Conservation (phyloP, 2,113 vertebrate species). For the Otus sunia region DNA sequence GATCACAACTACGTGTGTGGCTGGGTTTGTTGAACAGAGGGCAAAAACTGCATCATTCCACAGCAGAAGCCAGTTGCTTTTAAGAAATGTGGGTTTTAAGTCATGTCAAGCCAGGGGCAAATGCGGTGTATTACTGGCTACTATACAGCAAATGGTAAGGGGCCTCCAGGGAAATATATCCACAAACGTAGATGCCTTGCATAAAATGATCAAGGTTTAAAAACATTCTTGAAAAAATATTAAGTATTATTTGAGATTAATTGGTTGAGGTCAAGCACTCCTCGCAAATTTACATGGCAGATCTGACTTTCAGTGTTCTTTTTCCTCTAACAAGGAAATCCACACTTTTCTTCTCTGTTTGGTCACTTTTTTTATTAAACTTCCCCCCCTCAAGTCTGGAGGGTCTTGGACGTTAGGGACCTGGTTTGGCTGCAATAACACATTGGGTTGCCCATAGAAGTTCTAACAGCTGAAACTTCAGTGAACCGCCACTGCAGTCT, state of each 20-base stretch:
- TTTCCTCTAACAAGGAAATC: neutral
- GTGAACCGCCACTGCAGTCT: neutral
- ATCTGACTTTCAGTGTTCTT: neutral
- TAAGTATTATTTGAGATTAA: neutral
- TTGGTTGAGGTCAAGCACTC: neutral
- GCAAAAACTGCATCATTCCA: conserved; percentile 56
- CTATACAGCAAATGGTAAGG: conserved; percentile 1
- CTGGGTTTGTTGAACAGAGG: conserved; percentile 36
- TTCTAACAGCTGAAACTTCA: neutral
- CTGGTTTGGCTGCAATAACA: neutral
- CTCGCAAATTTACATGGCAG: neutral
- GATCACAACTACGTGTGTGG: conserved; percentile 59
- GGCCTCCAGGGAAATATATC: neutral
- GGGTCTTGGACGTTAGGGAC: neutral
- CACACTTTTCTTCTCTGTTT: neutral
- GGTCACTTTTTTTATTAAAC: neutral
- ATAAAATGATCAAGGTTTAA: neutral
- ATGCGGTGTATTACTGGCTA: neutral
- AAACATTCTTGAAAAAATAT: conserved; percentile 2
- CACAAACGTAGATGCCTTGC: conserved; percentile 1
- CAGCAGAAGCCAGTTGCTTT: conserved; percentile 33
- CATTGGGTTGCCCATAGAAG: neutral
- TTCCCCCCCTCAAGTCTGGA: neutral
- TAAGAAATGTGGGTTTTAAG: conserved; percentile 19
- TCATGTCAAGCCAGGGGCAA: neutral